Conservation (phyloP, 2,113 vertebrate genomes). For the Lamprotornis superbus region DNA sequence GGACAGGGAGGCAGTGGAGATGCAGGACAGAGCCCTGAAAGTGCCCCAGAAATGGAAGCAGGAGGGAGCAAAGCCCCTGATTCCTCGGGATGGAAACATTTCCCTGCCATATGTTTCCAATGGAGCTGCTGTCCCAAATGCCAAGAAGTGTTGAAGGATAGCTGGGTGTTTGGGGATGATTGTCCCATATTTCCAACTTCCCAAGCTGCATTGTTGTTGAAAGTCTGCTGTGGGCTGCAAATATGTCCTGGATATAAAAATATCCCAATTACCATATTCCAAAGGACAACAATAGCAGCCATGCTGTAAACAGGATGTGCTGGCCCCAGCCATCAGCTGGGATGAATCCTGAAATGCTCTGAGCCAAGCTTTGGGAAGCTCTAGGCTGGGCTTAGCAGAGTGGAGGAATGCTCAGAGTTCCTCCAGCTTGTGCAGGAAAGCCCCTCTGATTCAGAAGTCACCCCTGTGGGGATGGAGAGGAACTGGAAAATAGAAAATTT, state of each 20-base stretch:
- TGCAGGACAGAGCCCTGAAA: rapidly evolving
- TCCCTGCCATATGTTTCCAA: slow-evolving; percentile 63
- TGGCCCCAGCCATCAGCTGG: neutral
- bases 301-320: slow-evolving; percentile 68
- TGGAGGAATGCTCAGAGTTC: no score
- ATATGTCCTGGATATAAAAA: slow-evolving; percentile 68
- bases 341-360: no score
- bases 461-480: no score
- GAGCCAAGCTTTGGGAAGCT: no score
- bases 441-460: no score
- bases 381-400: no score
- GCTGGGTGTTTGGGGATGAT: slow-evolving; percentile 21
- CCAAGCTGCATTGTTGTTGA: slow-evolving; percentile 49
- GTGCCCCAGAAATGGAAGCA: neutral
- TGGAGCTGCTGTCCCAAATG: slow-evolving; percentile 64
- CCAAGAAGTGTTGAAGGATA: slow-evolving; percentile 58
- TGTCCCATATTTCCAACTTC: slow-evolving; percentile 34
- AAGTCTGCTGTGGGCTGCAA: slow-evolving; percentile 54
- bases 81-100: neutral
- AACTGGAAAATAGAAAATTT: neutral
- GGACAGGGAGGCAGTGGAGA: neutral
- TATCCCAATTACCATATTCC: slow-evolving; percentile 69
- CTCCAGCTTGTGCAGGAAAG: no score
- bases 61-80: slow-evolving; percentile 46
- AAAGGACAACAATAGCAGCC: no score